phyloP scores from a whole-genome alignment of 2,888 invertebrate genomes.

The Escarpia spicata region DNA sequence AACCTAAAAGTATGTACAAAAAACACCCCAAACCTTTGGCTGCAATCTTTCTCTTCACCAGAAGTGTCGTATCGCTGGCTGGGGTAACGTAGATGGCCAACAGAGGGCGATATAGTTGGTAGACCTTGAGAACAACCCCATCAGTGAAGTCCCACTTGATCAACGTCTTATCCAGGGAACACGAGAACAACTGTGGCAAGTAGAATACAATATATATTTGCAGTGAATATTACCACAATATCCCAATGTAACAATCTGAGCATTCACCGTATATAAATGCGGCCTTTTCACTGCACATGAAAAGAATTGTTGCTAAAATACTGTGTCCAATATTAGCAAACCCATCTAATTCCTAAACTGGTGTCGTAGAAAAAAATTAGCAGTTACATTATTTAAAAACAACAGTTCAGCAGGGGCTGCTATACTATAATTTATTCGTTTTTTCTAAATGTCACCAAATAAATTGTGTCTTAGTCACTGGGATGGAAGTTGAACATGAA shows the following conservation, averaged over 20 bases:
- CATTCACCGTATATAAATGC: no score
- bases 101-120: conserved; percentile 23
- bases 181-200: conserved; percentile 52
- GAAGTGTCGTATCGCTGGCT: background rate
- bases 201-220: background rate
- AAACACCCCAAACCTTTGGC: background rate
- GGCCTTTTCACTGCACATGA: no score
- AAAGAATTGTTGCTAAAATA: no score
- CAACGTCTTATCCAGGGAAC: conserved; percentile 54
- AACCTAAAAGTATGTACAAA: background rate
- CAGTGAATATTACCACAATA: no score
- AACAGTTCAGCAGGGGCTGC: no score
- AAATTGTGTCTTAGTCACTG: background rate
- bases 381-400: no score
- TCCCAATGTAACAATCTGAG: no score
- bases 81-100: conserved; percentile 14
- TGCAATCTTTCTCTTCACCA: background rate
- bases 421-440: no score
- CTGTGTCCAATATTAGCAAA: no score
- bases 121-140: conserved; percentile 57
- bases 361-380: no score
- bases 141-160: conserved; percentile 61
- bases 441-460: background rate
- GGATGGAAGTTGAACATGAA: background rate
- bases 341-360: no score